A percentile compares a stretch with the other conserved stretches of the same genome.
Evolutionary conservation across 2,797 vertebrate species (phyloP).

Genomic region (Girardinus metallicus): DNA sequence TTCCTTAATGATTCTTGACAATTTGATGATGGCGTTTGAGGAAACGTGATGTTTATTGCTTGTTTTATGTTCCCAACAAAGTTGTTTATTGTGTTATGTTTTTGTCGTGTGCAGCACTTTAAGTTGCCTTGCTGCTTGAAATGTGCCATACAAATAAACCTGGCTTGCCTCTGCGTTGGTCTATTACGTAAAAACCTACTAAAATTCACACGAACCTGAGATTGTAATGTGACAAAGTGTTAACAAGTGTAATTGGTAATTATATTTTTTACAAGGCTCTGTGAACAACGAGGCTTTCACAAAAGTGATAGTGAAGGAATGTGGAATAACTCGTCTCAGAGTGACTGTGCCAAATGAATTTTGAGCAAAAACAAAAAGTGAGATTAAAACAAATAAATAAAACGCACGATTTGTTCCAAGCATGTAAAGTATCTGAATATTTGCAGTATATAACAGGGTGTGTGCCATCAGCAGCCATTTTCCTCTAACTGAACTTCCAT

Average conservation of each 20-base stretch:
- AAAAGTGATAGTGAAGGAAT: conserved; percentile 22
- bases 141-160: neutral
- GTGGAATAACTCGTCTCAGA: conserved; percentile 15
- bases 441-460: neutral
- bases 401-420: neutral
- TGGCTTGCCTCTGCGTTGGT: neutral
- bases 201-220: neutral
- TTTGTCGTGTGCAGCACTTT: neutral
- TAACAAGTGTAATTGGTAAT: neutral
- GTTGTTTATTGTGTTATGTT: neutral
- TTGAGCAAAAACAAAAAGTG: neutral
- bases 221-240: neutral
- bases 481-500: neutral
- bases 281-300: neutral
- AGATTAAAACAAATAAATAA: too few relatives aligned
- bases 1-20: neutral
- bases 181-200: neutral
- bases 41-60: neutral
- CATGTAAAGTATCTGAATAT: neutral
- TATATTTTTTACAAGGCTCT: neutral
- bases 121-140: neutral
- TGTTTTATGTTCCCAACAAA: neutral
- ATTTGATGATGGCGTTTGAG: neutral
- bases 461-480: neutral
- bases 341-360: neutral